phyloP scores from a whole-genome alignment of 2,888 invertebrate genomes.

The Clistopyga incitator region DNA sequence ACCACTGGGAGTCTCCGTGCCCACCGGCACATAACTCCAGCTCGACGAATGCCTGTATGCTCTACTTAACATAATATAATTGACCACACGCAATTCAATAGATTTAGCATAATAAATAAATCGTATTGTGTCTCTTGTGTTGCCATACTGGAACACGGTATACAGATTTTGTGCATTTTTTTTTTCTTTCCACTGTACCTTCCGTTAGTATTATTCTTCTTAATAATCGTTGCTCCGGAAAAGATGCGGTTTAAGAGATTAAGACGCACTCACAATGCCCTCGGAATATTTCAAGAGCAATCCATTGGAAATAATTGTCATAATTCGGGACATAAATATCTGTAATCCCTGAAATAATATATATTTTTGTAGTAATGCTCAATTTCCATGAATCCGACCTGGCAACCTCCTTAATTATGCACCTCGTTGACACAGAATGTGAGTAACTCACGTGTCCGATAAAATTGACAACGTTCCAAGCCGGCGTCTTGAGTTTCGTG shows the following conservation, averaged over 20 bases:
- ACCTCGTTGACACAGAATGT: constrained; percentile 24
- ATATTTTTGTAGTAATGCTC: no score
- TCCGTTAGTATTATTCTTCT: neutral
- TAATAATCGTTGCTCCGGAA: neutral
- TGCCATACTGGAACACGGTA: constrained; percentile 4
- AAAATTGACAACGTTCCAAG: constrained; percentile 18
- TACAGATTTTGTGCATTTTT: neutral
- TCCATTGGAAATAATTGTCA: neutral
- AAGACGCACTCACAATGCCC: neutral
- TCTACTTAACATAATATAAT: constrained; percentile 84
- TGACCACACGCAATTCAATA: constrained; percentile 83
- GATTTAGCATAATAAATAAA: constrained; percentile 81
- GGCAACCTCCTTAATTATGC: constrained; percentile 8
- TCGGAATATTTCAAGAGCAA: neutral
- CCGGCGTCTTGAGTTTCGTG: constrained; percentile 52
- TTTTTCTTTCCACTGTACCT: no score
- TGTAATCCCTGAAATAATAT: no score
- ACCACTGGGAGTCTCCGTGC: constrained; percentile 31
- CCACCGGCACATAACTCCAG: constrained; percentile 59
- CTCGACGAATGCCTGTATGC: constrained; percentile 74
- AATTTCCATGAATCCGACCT: neutral
- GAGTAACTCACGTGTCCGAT: constrained; percentile 3
- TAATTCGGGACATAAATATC: neutral
- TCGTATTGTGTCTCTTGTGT: constrained; percentile 72
- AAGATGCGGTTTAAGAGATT: neutral